These are phyloP conservation scores for Pithys albifrons DNA, from an alignment of 2,113 vertebrate genomes.

Conservation along the genomic window DNA sequence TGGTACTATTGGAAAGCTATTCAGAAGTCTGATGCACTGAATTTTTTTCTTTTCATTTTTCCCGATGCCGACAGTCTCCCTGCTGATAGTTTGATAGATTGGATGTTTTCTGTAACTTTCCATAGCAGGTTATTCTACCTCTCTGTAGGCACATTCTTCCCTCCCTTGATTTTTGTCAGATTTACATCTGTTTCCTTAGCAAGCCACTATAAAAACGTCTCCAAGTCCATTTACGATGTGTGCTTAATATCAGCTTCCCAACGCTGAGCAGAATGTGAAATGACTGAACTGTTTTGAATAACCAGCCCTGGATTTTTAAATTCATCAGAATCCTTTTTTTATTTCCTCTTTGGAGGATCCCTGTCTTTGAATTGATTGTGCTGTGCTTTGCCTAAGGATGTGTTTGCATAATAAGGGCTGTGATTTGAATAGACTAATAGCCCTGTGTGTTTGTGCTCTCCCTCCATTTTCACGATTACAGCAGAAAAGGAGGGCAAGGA, in stretches of 20 bases:
- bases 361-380: not conserved
- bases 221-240: not conserved
- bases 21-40: not conserved
- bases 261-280: not conserved
- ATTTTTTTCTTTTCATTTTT: not conserved
- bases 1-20: not conserved
- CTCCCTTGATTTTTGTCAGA: conserved; percentile 31
- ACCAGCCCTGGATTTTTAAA: not conserved
- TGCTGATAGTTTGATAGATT: conserved; percentile 36
- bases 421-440: not conserved
- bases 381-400: not conserved
- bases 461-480: not conserved
- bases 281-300: not conserved
- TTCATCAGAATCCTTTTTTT: not conserved
- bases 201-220: not conserved
- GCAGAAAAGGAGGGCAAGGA: not conserved
- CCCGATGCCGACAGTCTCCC: not conserved
- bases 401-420: conserved; percentile 2
- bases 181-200: conserved; percentile 40
- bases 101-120: conserved; percentile 49
- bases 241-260: not conserved
- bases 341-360: not conserved
- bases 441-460: not conserved
- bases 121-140: not conserved
- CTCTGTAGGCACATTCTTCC: not conserved